phyloP scores from a whole-genome alignment of 2,888 invertebrate genomes.

The Marronus borbonicus region DNA sequence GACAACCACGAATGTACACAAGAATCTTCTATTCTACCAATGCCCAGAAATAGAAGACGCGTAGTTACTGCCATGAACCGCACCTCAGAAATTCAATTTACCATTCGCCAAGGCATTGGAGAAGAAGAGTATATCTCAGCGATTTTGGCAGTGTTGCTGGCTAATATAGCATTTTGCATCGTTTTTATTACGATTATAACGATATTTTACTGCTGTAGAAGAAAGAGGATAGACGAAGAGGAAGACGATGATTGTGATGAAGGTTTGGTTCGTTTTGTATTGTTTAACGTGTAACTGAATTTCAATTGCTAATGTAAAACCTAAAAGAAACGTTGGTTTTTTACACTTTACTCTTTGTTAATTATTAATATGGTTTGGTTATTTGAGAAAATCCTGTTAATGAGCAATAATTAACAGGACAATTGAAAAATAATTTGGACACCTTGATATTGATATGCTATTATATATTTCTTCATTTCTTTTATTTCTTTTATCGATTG shows the following conservation, averaged over 20 bases:
- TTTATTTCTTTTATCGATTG: not conserved
- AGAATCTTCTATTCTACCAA: constrained; percentile 61
- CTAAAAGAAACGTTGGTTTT: no score
- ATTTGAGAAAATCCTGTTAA: no score
- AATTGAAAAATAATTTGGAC: no score
- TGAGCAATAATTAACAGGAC: no score
- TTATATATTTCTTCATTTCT: not conserved
- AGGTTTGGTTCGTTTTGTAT: not conserved
- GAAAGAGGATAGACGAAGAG: constrained; percentile 22
- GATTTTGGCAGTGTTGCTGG: constrained; percentile 71
- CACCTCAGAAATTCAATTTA: constrained; percentile 70
- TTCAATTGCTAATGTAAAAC: no score
- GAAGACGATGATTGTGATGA: constrained; percentile 29
- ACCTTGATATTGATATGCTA: no score
- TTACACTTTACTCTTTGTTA: no score
- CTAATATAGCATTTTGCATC: constrained; percentile 73
- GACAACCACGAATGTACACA: constrained; percentile 75
- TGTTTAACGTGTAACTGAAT: no score
- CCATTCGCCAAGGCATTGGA: constrained; percentile 74
- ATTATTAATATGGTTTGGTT: no score
- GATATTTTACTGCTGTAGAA: constrained; percentile 56
- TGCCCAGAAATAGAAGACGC: constrained; percentile 59
- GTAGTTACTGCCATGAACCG: constrained; percentile 49
- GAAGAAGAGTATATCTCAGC: constrained; percentile 78
- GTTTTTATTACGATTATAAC: constrained; percentile 68